Base-by-base conservation (phyloP, 2,888 invertebrate species). In the Pharmacophagus antenor region DNA sequence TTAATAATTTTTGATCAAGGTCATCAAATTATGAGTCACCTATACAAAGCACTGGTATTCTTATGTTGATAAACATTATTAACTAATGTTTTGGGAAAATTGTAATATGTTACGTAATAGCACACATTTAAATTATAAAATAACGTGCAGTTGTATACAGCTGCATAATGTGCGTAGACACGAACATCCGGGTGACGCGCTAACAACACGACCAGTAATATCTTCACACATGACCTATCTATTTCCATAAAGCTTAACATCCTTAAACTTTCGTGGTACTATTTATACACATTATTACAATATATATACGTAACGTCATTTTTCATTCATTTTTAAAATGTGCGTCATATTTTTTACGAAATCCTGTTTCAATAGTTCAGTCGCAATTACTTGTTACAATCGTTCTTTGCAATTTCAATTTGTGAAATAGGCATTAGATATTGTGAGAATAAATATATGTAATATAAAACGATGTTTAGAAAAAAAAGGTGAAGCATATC, bases 131-230 rank as follows among this genome's bases (percentile, higher is more conserved):
- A 44, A 20, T 20, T 15, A 56, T 55, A 52, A 56, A 51, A 56
- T 22, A 52, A 21, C 41, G 17, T 4, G 20, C 25, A 15, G 25
- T 42, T 48, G 49, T 48, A 56, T 52, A 23, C 62, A 27, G 20
- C n/a, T 58, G 58, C 62, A 56, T 55, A 21, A 21, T 17, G 49
- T 53, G 44, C 53, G 37, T 52, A 56, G 25, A 47, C 51, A 20
- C 31, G 23, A 42, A 71, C 68, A 77, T 79, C 75, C 82, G 83
- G 78, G 77, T 79, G 72, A 71, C 68, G 68, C 67, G 68, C 65
- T 67, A 61, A 66, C 63, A 63, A 67, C 71, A 66, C 65, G 66
- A 68, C 72, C 70, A 74, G 73, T 65, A 71, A 78, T 74, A 72
- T 71, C 71, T 74, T 69, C 61, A 66, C 61, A 73, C 76, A 82